These are phyloP conservation scores for Aplochiton taeniatus DNA, from an alignment of 2,797 vertebrate species.

Conservation along the genomic window DNA sequence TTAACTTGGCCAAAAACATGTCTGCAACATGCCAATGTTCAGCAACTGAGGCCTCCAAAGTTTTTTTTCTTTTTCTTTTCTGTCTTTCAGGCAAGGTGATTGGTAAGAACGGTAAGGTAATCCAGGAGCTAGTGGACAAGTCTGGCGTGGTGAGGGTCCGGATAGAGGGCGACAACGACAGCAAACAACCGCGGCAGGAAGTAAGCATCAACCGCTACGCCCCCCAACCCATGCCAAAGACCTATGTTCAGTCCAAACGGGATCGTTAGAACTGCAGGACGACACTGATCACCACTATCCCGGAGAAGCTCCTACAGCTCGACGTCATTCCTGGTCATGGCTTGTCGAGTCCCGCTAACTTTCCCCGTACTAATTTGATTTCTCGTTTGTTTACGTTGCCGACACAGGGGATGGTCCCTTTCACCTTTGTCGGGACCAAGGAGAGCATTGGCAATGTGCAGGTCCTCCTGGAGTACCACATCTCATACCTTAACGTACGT, in stretches of 20 bases:
- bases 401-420: conserved; percentile 96
- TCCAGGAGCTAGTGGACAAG: conserved; percentile 99
- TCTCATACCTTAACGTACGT: conserved; percentile 75
- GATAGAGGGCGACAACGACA: conserved; percentile 98
- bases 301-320: no score
- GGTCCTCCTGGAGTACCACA: conserved; percentile 96
- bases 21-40: neutral
- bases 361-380: conserved; percentile 48
- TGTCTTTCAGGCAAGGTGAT: conserved; percentile 90
- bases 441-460: conserved; percentile 97
- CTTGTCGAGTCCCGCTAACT: neutral
- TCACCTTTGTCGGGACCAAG: conserved; percentile 98
- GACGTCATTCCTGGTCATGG: neutral
- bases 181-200: conserved; percentile 92
- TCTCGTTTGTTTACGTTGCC: conserved; percentile 48
- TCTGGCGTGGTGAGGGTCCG: conserved; percentile 96
- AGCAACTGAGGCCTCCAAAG: no score
- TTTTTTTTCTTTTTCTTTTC: neutral
- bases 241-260: neutral
- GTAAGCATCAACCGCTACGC: conserved; percentile 74
- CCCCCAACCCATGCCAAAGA: neutral
- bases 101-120: conserved; percentile 98
- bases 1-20: neutral
- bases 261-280: neutral
- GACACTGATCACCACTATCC: neutral